Evolutionary conservation across 2,797 vertebrate genomes (phyloP).

Genomic region (Silurus lanzhouensis): DNA sequence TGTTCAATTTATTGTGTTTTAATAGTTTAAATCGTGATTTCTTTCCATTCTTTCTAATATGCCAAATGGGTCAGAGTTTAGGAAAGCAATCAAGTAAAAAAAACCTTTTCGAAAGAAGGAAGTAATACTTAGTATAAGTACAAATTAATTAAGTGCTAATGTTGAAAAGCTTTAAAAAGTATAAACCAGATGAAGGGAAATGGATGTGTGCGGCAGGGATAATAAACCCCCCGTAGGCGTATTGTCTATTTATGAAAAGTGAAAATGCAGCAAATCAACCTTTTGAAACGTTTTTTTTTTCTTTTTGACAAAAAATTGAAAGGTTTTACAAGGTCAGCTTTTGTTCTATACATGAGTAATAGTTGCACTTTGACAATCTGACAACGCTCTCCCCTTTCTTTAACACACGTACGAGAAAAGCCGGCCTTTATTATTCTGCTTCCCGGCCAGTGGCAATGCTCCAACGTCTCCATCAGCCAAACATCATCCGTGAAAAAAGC

Average conservation of each 20-base stretch:
- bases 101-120: neutral
- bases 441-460: conserved; percentile 15
- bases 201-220: conserved; percentile 8
- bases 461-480: conserved; percentile 19
- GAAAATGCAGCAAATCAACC: conserved; percentile 23
- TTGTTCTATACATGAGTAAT: conserved; percentile 37
- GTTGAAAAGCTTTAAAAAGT: neutral
- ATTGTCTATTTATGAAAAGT: conserved; percentile 28
- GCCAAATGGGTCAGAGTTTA: neutral
- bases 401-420: neutral
- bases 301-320: neutral
- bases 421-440: conserved; percentile 10
- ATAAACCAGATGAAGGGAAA: conserved; percentile 23
- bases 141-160: neutral
- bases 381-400: conserved; percentile 24
- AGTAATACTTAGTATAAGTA: neutral
- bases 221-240: neutral
- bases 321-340: conserved; percentile 25
- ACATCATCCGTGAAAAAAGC: conserved; percentile 9
- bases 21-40: neutral
- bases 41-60: neutral
- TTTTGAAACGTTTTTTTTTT: conserved; percentile 12
- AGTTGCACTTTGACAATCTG: conserved; percentile 10
- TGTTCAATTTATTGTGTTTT: neutral
- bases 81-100: neutral